phyloP scores from a whole-genome alignment of 2,113 vertebrate species.

The Pseudorectes ferrugineus region DNA sequence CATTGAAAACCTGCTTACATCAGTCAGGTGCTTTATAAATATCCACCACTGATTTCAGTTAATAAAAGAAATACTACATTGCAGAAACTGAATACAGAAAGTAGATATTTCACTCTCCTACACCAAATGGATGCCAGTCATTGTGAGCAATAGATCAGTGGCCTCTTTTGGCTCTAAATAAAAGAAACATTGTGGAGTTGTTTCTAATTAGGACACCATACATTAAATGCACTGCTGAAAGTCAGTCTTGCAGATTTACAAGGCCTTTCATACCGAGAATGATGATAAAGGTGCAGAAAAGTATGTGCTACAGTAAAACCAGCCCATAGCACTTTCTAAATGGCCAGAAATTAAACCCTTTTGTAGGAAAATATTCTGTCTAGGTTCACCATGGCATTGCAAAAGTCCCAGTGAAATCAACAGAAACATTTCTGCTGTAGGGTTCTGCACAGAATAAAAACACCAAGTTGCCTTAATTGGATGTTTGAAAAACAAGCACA shows the following conservation, averaged over 20 bases:
- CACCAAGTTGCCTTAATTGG: not conserved
- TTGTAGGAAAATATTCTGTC: not conserved
- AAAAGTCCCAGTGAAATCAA: not conserved
- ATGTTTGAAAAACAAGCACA: not conserved
- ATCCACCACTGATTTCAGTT: not conserved
- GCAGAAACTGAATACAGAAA: not conserved
- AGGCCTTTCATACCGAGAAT: not conserved
- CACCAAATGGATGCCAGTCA: slow-evolving; percentile 1
- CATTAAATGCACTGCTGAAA: not conserved
- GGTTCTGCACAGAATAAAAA: not conserved
- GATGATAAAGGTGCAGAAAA: not conserved
- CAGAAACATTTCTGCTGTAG: not conserved
- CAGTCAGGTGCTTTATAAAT: not conserved
- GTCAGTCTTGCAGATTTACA: not conserved
- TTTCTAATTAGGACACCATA: slow-evolving; percentile 23
- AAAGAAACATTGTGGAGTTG: slow-evolving; percentile 4
- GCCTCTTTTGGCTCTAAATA: slow-evolving; percentile 35
- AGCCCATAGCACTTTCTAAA: not conserved
- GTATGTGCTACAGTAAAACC: not conserved
- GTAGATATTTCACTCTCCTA: not conserved
- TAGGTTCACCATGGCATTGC: not conserved
- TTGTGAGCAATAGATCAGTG: not conserved
- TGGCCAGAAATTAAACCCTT: not conserved
- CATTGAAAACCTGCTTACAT: not conserved
- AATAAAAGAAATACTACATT: not conserved